Conservation (phyloP, 2,888 invertebrate species). For the Himalopsyche kuldschensis region DNA sequence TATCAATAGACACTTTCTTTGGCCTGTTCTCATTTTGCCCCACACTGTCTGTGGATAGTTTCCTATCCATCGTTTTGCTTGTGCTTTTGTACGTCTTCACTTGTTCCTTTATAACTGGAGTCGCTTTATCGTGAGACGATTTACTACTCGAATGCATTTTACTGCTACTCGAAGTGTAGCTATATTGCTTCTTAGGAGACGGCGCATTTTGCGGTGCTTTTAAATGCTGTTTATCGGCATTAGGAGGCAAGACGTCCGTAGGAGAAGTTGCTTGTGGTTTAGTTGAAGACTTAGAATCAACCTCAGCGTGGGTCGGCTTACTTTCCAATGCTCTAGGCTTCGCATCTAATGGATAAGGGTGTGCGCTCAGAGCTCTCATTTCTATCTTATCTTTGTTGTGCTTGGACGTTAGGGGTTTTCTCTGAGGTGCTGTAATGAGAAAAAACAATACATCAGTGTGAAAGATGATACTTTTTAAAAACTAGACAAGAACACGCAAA, state of each 20-base stretch:
- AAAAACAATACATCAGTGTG: not conserved
- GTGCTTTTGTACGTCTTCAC: conserved; percentile 3
- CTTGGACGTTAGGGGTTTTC: not conserved
- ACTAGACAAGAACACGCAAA: too few species aligned
- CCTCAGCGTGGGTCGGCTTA: not conserved
- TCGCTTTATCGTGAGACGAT: not conserved
- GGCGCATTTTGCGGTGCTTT: not conserved
- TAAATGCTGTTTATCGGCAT: not conserved
- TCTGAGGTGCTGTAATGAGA: conserved; percentile 4
- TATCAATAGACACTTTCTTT: conserved; percentile 8
- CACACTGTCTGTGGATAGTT: not conserved
- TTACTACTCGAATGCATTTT: not conserved
- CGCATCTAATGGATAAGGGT: not conserved
- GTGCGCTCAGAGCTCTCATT: conserved; percentile 50
- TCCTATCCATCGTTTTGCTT: conserved; percentile 2
- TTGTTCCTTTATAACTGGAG: not conserved
- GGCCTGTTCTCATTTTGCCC: conserved; percentile 17
- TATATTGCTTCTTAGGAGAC: conserved; percentile 18
- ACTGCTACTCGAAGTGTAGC: conserved; percentile 3
- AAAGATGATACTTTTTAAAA: not conserved
- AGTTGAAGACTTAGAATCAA: not conserved
- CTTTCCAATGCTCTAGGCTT: not conserved
- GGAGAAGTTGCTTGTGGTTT: not conserved
- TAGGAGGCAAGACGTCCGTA: not conserved
- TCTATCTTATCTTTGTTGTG: conserved; percentile 57